These are phyloP conservation scores for Amphipoea lucens DNA, from an alignment of 2,888 invertebrate genomes.

Conservation along the genomic window DNA sequence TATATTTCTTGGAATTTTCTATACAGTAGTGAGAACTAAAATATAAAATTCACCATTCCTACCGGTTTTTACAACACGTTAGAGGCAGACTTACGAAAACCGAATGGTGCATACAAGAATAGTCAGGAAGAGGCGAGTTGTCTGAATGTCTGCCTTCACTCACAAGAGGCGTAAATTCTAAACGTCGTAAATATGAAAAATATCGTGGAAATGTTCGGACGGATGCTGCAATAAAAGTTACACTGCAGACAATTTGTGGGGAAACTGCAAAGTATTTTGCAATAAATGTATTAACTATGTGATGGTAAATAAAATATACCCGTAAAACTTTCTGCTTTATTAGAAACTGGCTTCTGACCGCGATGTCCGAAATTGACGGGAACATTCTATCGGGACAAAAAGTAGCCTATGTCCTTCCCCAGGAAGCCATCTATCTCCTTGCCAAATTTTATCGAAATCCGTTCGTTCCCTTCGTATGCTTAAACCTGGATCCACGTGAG, in stretches of 20 bases:
- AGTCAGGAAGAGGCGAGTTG: slow-evolving; percentile 65
- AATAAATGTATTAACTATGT: slow-evolving; percentile 56
- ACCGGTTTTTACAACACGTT: slow-evolving; percentile 45
- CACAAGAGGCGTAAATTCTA: slow-evolving; percentile 84
- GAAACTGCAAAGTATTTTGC: slow-evolving; percentile 64
- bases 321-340: not conserved
- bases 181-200: slow-evolving; percentile 89
- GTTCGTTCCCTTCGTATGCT: not conserved
- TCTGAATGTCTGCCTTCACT: slow-evolving; percentile 68
- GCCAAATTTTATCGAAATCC: not conserved
- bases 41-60: slow-evolving; percentile 58
- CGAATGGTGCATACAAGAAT: slow-evolving; percentile 63
- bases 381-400: not conserved
- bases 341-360: not conserved
- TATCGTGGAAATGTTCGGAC: slow-evolving; percentile 75
- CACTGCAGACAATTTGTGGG: slow-evolving; percentile 74
- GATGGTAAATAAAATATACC: slow-evolving; percentile 24
- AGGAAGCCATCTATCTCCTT: not conserved
- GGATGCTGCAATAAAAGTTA: slow-evolving; percentile 79
- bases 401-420: not conserved
- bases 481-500: too few relatives aligned
- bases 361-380: not conserved
- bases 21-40: not conserved
- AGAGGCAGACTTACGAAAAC: slow-evolving; percentile 48
- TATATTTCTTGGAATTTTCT: not conserved